Base-by-base conservation (phyloP, 2,888 invertebrate genomes). In the Sphaerophoria taeniata region DNA sequence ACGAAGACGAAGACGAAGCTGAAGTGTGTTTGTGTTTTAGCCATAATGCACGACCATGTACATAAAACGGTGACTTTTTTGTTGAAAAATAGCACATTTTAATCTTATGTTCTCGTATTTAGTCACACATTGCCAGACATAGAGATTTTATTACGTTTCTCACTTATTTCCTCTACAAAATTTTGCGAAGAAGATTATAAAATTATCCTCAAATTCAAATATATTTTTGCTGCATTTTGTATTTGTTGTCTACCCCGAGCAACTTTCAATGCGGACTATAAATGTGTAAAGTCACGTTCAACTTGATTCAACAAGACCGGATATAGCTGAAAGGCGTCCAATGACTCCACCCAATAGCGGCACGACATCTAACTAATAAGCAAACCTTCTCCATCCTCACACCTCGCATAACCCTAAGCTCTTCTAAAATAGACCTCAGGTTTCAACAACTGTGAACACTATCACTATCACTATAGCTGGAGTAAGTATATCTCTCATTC, bases 241-340 rank as follows among this genome's bases (percentile, higher is more conserved):
- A 43, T 58, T 70, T 69, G 49, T 71, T 67, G 34, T 51, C 12
- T 9, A 39, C 2, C 0, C 43, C 49, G 45, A 56, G 75, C 49
- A 69, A 79, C 75, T 67, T 75, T 72, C 61, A 80, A 79, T 84
- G 39, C 24, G 73, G 70, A 56, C 79, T 43, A 58, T 83, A 63
- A 65, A 63, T 84, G 70, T 84, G 80, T 75, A 80, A 79, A 80
- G 80, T 84, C 80, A 75, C 80, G 75, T 84, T 80, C 80, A 61
- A 47, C 65, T 67, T 43, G 65, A 75, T 71, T 71, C 74, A 69
- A 58, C 36, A 67, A 75, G 75, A 84, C 80, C 84, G 84, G 80
- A 80, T 80, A 80, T 84, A 43, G 71, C 76, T 61, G 73, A 79
- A 79, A 83, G 79, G 74, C 79, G 79, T 83, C 65, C 83, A 83